phyloP scores from a whole-genome alignment of 2,888 invertebrate genomes.

The Orthosia incerta region DNA sequence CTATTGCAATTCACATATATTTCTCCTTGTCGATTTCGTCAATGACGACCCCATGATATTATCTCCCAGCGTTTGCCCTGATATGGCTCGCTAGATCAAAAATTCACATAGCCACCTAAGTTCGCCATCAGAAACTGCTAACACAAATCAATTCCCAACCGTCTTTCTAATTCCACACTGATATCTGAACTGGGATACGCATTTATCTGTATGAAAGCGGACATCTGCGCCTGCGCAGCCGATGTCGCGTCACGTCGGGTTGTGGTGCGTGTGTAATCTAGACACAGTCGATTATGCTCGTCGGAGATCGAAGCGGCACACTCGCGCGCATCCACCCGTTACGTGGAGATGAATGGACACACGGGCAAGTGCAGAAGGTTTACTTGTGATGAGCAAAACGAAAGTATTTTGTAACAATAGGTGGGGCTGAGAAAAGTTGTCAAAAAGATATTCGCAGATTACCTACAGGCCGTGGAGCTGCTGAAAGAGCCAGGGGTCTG shows the following conservation, averaged over 20 bases:
- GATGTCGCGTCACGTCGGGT: conserved; percentile 76
- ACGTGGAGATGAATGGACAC: conserved; percentile 73
- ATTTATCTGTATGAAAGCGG: conserved; percentile 60
- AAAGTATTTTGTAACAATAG: neutral
- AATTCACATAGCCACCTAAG: neutral
- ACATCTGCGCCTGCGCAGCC: conserved; percentile 60
- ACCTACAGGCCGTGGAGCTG: no score
- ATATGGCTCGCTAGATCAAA: no score
- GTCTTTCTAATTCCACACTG: conserved; percentile 47
- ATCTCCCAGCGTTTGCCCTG: no score
- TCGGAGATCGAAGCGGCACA: conserved; percentile 68
- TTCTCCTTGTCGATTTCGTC: no score
- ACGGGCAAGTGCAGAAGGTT: conserved; percentile 24
- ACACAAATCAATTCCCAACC: conserved; percentile 32
- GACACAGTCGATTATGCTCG: conserved; percentile 67
- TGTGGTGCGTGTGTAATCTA: conserved; percentile 80
- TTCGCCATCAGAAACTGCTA: neutral
- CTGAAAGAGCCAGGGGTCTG: no score
- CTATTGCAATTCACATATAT: neutral
- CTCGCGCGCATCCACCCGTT: conserved; percentile 80
- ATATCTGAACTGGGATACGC: conserved; percentile 53
- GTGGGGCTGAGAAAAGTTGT: no score
- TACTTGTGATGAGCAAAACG: neutral
- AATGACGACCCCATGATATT: no score
- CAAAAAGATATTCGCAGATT: no score